Evolutionary conservation across 2,113 vertebrate genomes (phyloP), one percentile per base, ranked within the genome.

Genomic region (Atlantisia rogersi): DNA sequence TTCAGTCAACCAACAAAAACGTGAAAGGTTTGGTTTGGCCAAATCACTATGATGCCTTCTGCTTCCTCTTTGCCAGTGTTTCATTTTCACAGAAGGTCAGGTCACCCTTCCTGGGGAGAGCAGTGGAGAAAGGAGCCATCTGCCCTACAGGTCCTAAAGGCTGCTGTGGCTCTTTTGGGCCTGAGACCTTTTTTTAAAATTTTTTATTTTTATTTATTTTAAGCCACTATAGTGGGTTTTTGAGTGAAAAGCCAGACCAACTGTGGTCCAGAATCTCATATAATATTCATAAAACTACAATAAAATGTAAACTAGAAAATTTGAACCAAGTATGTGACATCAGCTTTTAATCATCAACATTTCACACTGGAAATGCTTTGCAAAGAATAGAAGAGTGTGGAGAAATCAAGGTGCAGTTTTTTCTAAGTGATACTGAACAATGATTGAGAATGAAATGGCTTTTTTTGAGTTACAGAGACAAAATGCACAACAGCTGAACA

Each of bases 361-460:
- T 28, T 16, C 10, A 91, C 56, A 67, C 3, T 11, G 40, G 39
- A 79, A 95, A 83, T 92, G 31, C 59, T 94, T 97, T 93, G 62
- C 55, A 94, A 91, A 90, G 10, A 15, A 60, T 10, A 52, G 12
- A 56, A 91, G 94, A 88, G 70, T n/a, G 10, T 82, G 73, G 91
- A 55, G 46, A 87, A 76, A 90, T 91, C n/a, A 86, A 90, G 32
- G 15, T 84, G 12, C 22, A 60, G 10, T 85, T 91, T 92, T 81
- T 81, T 87, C 26, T 94, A 87, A 95, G 9, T 55, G 26, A 50
- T 88, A 77, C 31, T 53, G 93, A 96, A 86, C 29, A 93, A 64
- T 24, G 60, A 29, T 52, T 35, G 73, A 94, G 11, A 93, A 79
- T 29, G 5, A 92, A 95, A 82, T 69, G 44, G 44, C n/a, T 9